These are phyloP conservation scores for Lepus europaeus DNA, from an alignment of 2,113 vertebrate genomes.

Conservation along the genomic window DNA sequence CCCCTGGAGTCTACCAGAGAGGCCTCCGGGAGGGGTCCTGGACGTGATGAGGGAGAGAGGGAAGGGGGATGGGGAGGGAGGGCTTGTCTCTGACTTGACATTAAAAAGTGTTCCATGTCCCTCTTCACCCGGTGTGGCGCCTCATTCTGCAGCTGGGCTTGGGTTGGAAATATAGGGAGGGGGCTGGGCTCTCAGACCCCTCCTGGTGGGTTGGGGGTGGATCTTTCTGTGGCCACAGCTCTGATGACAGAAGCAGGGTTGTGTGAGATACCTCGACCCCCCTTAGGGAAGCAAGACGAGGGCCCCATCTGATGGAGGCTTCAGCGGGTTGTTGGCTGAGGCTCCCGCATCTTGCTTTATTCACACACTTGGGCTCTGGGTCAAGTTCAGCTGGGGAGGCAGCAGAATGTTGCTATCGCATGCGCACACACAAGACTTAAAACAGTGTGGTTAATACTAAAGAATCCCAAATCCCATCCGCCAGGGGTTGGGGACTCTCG, in stretches of 20 bases:
- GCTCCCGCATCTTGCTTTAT: no score
- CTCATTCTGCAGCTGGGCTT: conserved; percentile 81
- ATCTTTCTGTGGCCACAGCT: not conserved
- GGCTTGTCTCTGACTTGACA: conserved; percentile 90
- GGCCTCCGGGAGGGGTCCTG: conserved; percentile 77
- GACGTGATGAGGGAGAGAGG: conserved; percentile 81
- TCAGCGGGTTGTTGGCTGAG: no score
- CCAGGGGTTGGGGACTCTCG: not conserved
- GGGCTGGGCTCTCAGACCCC: accelerated
- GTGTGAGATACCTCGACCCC: not conserved
- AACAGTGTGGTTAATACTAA: not conserved
- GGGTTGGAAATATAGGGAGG: not conserved
- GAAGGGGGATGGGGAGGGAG: conserved; percentile 81
- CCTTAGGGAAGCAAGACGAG: not conserved
- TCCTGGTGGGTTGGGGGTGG: not conserved
- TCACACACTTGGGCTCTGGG: not conserved
- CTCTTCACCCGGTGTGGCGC: conserved; percentile 87
- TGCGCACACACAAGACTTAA: not conserved
- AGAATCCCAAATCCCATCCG: not conserved
- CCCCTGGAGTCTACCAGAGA: conserved; percentile 65
- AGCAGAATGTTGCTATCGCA: not conserved
- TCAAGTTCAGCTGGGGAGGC: not conserved
- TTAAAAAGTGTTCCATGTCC: conserved; percentile 91
- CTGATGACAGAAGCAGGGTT: not conserved
- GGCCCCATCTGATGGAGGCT: not conserved